These are phyloP conservation scores for Indri indri DNA, from an alignment of 2,113 vertebrate genomes.

Conservation along the genomic window DNA sequence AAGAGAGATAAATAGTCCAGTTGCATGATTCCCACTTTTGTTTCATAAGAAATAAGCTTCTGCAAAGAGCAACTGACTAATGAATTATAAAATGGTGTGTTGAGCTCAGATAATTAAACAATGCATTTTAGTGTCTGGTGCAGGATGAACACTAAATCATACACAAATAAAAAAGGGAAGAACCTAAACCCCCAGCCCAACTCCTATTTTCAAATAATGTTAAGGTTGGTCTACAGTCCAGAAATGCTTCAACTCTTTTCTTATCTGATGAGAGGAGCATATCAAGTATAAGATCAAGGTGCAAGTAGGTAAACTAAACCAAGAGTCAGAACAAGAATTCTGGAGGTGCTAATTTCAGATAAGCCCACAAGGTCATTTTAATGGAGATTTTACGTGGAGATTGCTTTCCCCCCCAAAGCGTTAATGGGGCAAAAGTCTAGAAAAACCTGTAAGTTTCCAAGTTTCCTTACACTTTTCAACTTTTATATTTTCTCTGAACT, in stretches of 20 bases:
- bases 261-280: conserved; percentile 39
- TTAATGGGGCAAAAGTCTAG: conserved; percentile 44
- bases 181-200: conserved; percentile 1
- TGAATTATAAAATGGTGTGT: conserved; percentile 79
- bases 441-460: conserved; percentile 1
- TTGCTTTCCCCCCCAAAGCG: background rate
- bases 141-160: conserved; percentile 77
- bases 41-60: conserved; percentile 79
- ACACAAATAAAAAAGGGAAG: conserved; percentile 62
- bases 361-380: conserved; percentile 64
- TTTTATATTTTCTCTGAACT: conserved; percentile 48
- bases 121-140: conserved; percentile 67
- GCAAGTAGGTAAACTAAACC: conserved; percentile 40
- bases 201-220: conserved; percentile 28
- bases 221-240: conserved; percentile 24
- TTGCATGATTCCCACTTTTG: conserved; percentile 79
- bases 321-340: conserved; percentile 22
- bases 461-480: background rate
- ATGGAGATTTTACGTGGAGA: conserved; percentile 38
- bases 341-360: conserved; percentile 64
- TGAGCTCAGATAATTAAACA: conserved; percentile 81
- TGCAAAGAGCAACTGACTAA: conserved; percentile 79
- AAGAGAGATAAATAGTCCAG: conserved; percentile 84
- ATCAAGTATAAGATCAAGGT: conserved; percentile 12
- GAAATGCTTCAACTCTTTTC: conserved; percentile 51